Conservation (phyloP, 2,888 invertebrate genomes). For the Philonicus albiceps region DNA sequence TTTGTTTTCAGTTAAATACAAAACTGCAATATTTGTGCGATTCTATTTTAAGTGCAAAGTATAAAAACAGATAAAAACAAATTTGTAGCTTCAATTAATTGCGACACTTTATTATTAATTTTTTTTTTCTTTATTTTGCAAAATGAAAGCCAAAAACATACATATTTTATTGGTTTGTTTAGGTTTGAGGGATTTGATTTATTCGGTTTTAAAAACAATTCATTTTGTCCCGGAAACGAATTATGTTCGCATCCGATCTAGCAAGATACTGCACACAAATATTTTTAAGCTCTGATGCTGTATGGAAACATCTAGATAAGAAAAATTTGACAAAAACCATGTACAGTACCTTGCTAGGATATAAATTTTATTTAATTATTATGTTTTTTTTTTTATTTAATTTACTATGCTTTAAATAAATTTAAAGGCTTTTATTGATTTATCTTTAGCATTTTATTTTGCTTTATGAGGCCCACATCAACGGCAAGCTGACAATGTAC, state of each 20-base stretch:
- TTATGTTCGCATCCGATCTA: conserved; percentile 39
- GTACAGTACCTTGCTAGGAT: conserved; percentile 22
- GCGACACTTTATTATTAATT: not conserved
- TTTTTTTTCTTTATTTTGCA: not conserved
- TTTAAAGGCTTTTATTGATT: conserved; percentile 5
- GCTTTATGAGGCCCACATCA: conserved; percentile 69
- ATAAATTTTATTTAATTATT: not conserved
- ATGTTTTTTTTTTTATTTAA: not conserved
- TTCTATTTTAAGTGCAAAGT: not conserved
- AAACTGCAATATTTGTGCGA: not conserved
- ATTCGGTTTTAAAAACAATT: conserved; percentile 51
- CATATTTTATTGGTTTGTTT: conserved; percentile 38
- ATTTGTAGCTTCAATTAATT: not conserved
- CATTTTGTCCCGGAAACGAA: conserved; percentile 9
- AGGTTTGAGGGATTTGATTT: conserved; percentile 63
- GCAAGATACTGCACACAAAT: conserved; percentile 56
- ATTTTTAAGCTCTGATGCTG: not conserved
- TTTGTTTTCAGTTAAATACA: not conserved
- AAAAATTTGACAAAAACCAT: not conserved
- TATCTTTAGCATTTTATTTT: not conserved
- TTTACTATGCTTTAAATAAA: conserved; percentile 25
- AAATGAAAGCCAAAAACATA: conserved; percentile 23
- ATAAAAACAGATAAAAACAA: conserved; percentile 15
- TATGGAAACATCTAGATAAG: not conserved
- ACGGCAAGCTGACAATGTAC: conserved; percentile 72